Base-by-base conservation (phyloP, 1,140 invertebrate genomes). In the Anastrepha ludens region DNA sequence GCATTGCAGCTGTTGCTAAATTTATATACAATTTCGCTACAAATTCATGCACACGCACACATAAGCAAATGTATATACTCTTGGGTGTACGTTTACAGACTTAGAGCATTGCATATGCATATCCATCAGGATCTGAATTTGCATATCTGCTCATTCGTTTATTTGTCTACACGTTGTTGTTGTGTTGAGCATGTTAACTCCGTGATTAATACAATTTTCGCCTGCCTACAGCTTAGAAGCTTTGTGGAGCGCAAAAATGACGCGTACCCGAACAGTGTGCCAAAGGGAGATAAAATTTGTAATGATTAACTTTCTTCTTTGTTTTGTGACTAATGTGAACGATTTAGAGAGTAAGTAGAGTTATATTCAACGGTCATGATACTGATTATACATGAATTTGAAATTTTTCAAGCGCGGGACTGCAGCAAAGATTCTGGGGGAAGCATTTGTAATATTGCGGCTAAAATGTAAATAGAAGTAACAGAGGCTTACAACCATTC, bases 121-220 rank as follows among this genome's bases (percentile, higher is more conserved):
- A 47, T 67, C n/a, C 64, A 67, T 67, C 47, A 87, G 44, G 13
- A 58, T 65, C 65, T 55, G 55, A 67, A 87, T 87, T 50, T 64
- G 20, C 65, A 67, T 87, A 70, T 87, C 47, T 50, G 47, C 74
- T 17, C 50, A 55, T 70, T 58, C 86, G n/a, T 15, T 15, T 29
- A 70, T 59, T 9, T 87, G 86, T 70, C 44, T 29, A 47, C 39
- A 55, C 55, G 29, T 59, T 59, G 59, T 78, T 87, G 65, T 74
- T 87, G 50, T 41, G 47, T 50, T 65, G 20, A 15, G 41, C 39
- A 70, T 70, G 67, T 58, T 70, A 87, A 87, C 55, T 70, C 64
- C 44, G 44, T 87, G 74, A 78, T 85, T 87, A 87, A 87, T 85
- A 85, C 87, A 87, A 87, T 87, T 87, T 85, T 50, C 87, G 65